Evolutionary conservation across 2,113 vertebrate genomes (phyloP), one percentile per base, ranked within the genome.

Genomic region (Tragelaphus scriptus): DNA sequence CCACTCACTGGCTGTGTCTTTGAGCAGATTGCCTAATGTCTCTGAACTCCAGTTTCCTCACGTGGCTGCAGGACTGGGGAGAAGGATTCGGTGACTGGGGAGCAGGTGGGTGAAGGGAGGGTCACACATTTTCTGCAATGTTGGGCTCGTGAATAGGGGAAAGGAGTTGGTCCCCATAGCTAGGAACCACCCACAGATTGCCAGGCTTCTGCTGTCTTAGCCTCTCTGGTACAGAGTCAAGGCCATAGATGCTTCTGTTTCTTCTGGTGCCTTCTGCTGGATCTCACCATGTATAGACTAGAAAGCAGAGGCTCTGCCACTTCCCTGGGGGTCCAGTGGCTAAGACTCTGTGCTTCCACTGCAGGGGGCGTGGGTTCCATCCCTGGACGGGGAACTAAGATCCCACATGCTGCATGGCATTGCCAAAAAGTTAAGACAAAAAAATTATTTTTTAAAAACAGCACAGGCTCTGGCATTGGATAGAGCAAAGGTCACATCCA

Each of bases 301-400:
- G 26, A 75, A 28, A 30, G 25, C 68, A 71, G 68, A 12, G 68
- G 10, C 10, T 36, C 68, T 36, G 68, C 68, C 10, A 0, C 19
- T 71, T 6, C 5, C n/a, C 14, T 30, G 15, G 15, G 63, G 30
- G 63, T 65, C 63, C 63, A n/a, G n/a, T 11, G 65, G 9, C n/a
- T 36, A 71, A 11, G 65, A 23, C 65, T 36, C 65, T 1, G 0
- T 71, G n/a, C 19, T 40, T 40, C 68, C n/a, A 23, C 68, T 23
- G n/a, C 68, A 40, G n/a, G 5, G 68, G n/a, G n/a, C 4, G 0
- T 1, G 10, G 65, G n/a, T 23, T 23, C n/a, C 19, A 21, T 21
- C 65, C 65, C 19, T 23, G 5, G n/a, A 12, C 23, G n/a, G 19
- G 68, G n/a, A 40, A 40, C 68, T 23, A 40, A 71, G 68, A 23